These are phyloP conservation scores for Lepeophtheirus salmonis DNA, from an alignment of 1,140 invertebrate species.

Conservation along the genomic window DNA sequence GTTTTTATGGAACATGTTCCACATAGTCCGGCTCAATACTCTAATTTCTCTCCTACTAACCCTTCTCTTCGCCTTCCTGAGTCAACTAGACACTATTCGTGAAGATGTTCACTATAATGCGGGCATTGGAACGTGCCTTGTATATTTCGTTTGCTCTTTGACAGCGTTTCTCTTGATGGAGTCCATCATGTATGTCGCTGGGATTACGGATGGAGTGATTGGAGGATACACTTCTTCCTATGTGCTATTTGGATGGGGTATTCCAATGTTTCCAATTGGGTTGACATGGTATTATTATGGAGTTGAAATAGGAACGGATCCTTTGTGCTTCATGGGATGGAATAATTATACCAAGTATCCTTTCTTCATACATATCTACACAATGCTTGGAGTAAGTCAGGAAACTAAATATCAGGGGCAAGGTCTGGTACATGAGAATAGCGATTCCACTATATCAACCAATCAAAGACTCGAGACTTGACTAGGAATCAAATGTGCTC, in stretches of 20 bases:
- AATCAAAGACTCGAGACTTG: too few species aligned
- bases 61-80: neutral
- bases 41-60: neutral
- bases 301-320: slow-evolving; percentile 4
- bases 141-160: neutral
- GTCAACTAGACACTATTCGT: neutral
- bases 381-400: neutral
- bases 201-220: neutral
- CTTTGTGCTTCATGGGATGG: neutral
- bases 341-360: slow-evolving; percentile 4
- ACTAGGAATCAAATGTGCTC: too few species aligned
- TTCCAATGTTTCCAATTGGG: neutral
- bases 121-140: neutral
- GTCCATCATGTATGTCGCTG: neutral
- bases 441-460: too few species aligned
- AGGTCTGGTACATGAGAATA: too few species aligned
- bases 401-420: too few species aligned
- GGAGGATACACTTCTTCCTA: neutral
- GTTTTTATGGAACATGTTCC: slow-evolving; percentile 7
- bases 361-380: neutral
- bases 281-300: slow-evolving; percentile 7
- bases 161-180: neutral
- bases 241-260: neutral
- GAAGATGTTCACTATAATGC: neutral
- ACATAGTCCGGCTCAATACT: neutral